phyloP scores from a whole-genome alignment of 2,888 invertebrate species.

The Smittia aterrima region DNA sequence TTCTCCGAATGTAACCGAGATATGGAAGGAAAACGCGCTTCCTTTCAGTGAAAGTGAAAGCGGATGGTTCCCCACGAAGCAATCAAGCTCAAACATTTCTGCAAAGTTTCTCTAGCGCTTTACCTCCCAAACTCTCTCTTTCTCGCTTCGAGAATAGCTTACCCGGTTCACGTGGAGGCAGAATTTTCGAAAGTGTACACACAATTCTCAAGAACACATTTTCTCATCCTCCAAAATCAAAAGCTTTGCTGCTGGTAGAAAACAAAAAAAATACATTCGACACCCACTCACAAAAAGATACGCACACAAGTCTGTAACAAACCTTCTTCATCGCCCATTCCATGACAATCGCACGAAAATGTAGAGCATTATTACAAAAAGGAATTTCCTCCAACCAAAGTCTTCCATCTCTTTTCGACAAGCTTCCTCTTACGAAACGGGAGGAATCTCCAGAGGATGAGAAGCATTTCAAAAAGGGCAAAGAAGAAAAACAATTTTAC shows the following conservation, averaged over 20 bases:
- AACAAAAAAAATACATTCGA: constrained; percentile 26
- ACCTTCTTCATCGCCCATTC: not conserved
- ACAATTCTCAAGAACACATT: constrained; percentile 19
- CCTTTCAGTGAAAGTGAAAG: constrained; percentile 30
- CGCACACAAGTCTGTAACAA: not conserved
- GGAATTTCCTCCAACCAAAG: not conserved
- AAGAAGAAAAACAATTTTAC: constrained; percentile 13
- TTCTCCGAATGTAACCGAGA: too few species aligned
- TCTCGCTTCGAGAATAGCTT: not conserved
- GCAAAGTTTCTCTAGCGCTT: constrained; percentile 18
- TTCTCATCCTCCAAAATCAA: constrained; percentile 12
- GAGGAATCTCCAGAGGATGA: not conserved
- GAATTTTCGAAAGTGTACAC: constrained; percentile 20
- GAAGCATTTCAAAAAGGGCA: not conserved
- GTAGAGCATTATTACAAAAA: constrained; percentile 11
- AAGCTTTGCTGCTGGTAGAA: constrained; percentile 14
- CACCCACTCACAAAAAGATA: not conserved
- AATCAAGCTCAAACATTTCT: not conserved
- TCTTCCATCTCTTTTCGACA: constrained; percentile 29
- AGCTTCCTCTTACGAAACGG: not conserved
- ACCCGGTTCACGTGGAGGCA: constrained; percentile 2
- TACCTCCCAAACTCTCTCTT: not conserved
- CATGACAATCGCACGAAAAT: constrained; percentile 19
- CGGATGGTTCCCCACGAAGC: constrained; percentile 6
- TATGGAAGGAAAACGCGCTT: too few species aligned